Base-by-base conservation (phyloP, 53 echinoderm and acorn worm species). In the Temnopleurus reevesii region DNA sequence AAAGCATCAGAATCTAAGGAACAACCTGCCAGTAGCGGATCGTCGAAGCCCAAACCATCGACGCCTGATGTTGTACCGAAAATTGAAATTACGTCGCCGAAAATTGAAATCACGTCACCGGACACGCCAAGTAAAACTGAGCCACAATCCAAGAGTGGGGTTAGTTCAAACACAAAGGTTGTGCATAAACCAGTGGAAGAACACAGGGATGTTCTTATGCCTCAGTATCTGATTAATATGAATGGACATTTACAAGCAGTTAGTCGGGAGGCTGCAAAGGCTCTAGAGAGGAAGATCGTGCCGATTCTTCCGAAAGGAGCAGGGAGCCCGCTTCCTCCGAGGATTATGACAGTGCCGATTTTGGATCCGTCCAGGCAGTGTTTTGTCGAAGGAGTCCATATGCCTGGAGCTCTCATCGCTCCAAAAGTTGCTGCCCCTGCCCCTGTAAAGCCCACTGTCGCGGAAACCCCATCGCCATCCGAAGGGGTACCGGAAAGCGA, bases 41-140 rank as follows among this genome's bases (percentile, higher is more conserved):
- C 71, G 5, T 8, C 19, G 2, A 71, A 71, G 21, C 19, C n/a
- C 2, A 71, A 36, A 21, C n/a, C n/a, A n/a, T 71, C 71, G 41
- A 71, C 71, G 36, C 71, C 71, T 15, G 71, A 71, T n/a, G 71
- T 71, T 43, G 71, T 71, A 71, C 71, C 71, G 21, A 71, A 71
- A 18, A 71, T 71, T n/a, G 71, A 71, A 34, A 71, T 71, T 2
- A 38, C 71, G 41, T 71, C 71, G n/a, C 71, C 71, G 1, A 23
- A 41, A 23, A 36, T 41, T 71, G 65, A 4, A 34, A 71, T 71
- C 1, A 38, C 71, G 41, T 71, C 71, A 21, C 71, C 71, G 1
- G 43, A 41, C n/a, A 36, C 71, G 36, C 33, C 6, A 4, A 41
- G 23, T n/a, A 71, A 71, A 71, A 36, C 71, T n/a, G 41, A 71